phyloP scores from a whole-genome alignment of 2,797 vertebrate genomes.

The Lagorchestes hirsutus region DNA sequence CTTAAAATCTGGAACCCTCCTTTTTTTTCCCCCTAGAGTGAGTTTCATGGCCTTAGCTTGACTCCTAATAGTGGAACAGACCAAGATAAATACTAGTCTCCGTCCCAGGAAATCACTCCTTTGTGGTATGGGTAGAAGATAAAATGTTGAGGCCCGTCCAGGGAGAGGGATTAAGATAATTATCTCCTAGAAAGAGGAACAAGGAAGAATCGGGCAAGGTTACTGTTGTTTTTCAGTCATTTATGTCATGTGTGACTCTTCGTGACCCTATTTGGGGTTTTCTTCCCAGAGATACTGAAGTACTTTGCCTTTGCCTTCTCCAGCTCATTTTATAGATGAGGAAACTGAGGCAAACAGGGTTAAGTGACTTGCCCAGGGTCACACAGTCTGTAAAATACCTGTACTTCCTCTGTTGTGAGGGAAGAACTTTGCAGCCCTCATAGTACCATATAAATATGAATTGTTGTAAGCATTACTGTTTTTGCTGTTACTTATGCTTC shows the following conservation, averaged over 20 bases:
- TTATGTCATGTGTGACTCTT: background rate
- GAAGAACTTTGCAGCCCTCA: background rate
- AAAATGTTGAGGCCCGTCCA: background rate
- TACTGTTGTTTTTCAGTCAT: accelerated
- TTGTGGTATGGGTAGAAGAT: slow-evolving; percentile 9
- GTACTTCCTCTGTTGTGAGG: background rate
- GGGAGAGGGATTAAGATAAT: background rate
- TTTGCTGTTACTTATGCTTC: too few species aligned
- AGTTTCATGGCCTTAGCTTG: slow-evolving; percentile 48
- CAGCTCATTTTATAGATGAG: background rate
- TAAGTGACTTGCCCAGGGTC: background rate
- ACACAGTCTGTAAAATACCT: background rate
- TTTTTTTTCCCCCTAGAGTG: slow-evolving; percentile 3
- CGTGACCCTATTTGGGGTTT: background rate
- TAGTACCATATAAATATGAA: background rate
- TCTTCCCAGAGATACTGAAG: background rate
- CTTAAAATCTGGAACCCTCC: slow-evolving; percentile 51
- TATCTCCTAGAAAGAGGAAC: background rate
- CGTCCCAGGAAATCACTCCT: background rate
- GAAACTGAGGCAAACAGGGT: background rate
- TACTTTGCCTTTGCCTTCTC: background rate
- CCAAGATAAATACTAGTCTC: slow-evolving; percentile 15
- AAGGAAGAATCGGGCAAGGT: too few species aligned
- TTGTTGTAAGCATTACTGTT: too few species aligned
- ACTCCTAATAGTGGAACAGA: background rate